Conservation (phyloP, 2,797 vertebrate genomes). For the Sebastes wilsoni region DNA sequence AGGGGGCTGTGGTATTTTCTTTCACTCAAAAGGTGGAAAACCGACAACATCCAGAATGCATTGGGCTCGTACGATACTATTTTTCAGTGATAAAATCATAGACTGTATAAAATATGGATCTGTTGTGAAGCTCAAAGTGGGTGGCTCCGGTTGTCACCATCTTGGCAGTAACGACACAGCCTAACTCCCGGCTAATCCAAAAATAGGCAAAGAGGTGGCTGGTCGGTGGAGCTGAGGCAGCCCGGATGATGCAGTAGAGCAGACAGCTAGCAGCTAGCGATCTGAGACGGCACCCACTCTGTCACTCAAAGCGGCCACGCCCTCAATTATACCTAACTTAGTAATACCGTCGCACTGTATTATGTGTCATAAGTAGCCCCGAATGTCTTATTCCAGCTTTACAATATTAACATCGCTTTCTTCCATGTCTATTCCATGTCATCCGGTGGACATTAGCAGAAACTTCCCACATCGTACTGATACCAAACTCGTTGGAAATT, state of each 20-base stretch:
- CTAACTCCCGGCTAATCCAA: no score
- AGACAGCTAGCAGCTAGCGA: no score
- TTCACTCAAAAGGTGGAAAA: background rate
- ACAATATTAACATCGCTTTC: background rate
- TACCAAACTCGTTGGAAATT: fast-evolving
- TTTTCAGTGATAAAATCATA: background rate
- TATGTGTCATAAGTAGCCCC: background rate
- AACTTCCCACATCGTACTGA: background rate
- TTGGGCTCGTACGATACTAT: background rate
- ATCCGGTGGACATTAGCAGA: background rate
- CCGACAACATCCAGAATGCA: background rate
- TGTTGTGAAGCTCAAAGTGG: no score
- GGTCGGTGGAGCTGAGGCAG: no score
- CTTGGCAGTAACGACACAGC: no score
- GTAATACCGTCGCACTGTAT: fast-evolving
- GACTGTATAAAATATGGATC: no score
- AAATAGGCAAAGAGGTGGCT: no score
- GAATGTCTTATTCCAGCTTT: fast-evolving
- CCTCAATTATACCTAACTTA: no score
- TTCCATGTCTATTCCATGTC: no score
- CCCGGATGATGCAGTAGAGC: no score
- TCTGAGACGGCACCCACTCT: fast-evolving
- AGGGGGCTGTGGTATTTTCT: background rate
- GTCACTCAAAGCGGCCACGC: no score
- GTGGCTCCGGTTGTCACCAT: no score